phyloP scores from a whole-genome alignment of 2,113 vertebrate genomes.

The Eira barbara region DNA sequence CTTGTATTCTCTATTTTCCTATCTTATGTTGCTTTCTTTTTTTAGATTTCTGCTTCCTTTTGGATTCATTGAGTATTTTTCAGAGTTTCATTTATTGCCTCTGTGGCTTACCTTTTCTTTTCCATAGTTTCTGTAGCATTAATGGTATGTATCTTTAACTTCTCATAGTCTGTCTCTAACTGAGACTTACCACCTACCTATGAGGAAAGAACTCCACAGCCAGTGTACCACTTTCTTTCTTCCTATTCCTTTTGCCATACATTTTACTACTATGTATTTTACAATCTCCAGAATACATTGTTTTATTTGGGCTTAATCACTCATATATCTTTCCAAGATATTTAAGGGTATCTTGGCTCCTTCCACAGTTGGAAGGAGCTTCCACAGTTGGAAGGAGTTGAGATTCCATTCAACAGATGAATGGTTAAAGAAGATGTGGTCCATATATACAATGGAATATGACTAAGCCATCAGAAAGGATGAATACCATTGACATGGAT shows the following conservation, averaged over 20 bases:
- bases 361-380: no score
- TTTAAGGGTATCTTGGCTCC: no score
- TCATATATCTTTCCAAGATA: neutral
- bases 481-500: no score
- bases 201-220: neutral
- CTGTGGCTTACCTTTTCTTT: neutral
- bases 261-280: neutral
- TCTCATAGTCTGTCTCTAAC: neutral
- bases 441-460: no score
- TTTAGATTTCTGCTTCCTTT: neutral
- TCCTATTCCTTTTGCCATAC: no score
- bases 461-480: no score
- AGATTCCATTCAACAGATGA: no score
- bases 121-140: neutral
- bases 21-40: neutral
- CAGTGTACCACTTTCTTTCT: neutral
- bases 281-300: neutral
- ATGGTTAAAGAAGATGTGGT: no score
- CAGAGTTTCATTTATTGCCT: neutral
- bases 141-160: neutral
- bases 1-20: neutral
- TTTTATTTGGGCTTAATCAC: neutral
- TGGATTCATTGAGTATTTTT: no score
- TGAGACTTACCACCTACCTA: neutral
- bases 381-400: no score